These are phyloP conservation scores for Neotoxoptera formosana DNA, from an alignment of 1,140 invertebrate genomes.

Conservation along the genomic window DNA sequence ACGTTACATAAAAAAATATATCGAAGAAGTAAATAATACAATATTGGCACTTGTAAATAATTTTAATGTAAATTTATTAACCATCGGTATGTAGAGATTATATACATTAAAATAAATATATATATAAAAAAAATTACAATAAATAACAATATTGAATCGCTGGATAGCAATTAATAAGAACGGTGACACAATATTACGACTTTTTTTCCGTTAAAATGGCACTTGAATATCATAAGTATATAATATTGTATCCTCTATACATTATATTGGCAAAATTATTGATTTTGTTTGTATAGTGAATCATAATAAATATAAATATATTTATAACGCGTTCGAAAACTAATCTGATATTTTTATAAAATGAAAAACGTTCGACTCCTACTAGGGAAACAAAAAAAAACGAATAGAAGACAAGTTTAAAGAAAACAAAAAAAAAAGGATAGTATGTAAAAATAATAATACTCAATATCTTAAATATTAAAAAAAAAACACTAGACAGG, in stretches of 20 bases:
- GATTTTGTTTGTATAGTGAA: neutral
- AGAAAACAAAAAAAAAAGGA: neutral
- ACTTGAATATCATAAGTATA: neutral
- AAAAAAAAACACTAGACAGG: slow-evolving; percentile 28
- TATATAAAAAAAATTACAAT: slow-evolving; percentile 41
- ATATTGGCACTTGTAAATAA: slow-evolving; percentile 56
- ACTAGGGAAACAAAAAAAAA: neutral
- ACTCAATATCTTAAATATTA: slow-evolving; percentile 30
- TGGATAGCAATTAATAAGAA: neutral
- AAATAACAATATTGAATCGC: slow-evolving; percentile 37
- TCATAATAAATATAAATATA: neutral
- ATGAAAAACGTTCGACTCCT: neutral
- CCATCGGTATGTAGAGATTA: slow-evolving; percentile 39
- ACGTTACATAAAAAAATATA: slow-evolving; percentile 55
- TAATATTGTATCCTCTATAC: neutral
- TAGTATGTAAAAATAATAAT: slow-evolving; percentile 30
- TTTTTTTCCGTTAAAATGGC: slow-evolving; percentile 31
- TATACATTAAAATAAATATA: slow-evolving; percentile 43
- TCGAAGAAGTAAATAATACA: slow-evolving; percentile 52
- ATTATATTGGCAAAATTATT: neutral
- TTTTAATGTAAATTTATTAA: slow-evolving; percentile 36
- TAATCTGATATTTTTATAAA: neutral
- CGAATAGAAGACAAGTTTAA: neutral
- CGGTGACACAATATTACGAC: slow-evolving; percentile 20
- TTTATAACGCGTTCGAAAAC: neutral